These are phyloP conservation scores for Eira barbara DNA, from an alignment of 2,113 vertebrate species.

Conservation along the genomic window DNA sequence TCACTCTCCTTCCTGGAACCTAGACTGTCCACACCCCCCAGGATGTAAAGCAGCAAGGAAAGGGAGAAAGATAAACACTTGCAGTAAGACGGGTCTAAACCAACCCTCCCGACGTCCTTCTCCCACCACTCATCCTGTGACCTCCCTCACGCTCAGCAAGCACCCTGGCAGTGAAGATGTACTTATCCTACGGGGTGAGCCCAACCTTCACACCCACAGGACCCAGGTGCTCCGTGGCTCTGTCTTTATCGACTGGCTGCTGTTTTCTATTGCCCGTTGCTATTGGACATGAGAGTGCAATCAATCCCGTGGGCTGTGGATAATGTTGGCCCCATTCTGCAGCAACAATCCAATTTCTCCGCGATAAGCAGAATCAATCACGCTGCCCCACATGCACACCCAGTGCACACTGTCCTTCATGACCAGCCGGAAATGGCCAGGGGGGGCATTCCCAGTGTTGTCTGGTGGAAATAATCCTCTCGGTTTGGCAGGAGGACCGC, in stretches of 20 bases:
- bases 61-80: neutral
- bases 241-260: neutral
- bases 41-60: neutral
- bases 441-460: neutral
- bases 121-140: fast-evolving
- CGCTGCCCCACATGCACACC: neutral
- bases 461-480: neutral
- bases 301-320: neutral
- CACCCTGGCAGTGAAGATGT: neutral
- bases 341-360: constrained; percentile 1
- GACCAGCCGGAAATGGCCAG: neutral
- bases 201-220: neutral
- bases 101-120: neutral
- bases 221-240: neutral
- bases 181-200: neutral
- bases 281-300: neutral
- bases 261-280: neutral
- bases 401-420: neutral
- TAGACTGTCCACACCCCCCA: too few relatives aligned
- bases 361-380: neutral
- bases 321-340: neutral
- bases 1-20: neutral
- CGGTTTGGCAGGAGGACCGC: neutral
- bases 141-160: neutral
- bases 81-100: neutral